phyloP scores from a whole-genome alignment of 1,140 invertebrate genomes.

The Pogonomyrmex californicus region DNA sequence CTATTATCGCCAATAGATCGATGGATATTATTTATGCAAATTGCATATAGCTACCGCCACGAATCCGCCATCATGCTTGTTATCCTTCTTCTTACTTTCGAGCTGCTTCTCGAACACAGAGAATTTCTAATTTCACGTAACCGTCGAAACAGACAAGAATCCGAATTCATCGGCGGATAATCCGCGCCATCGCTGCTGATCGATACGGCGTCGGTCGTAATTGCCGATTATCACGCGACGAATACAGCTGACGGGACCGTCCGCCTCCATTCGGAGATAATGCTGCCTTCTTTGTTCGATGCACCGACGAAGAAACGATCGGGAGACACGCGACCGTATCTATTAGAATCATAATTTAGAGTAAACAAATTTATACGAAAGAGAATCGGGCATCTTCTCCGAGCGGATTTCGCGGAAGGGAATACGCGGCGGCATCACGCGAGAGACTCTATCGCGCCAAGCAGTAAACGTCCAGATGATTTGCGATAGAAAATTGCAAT shows the following conservation, averaged over 20 bases:
- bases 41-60: conserved; percentile 3
- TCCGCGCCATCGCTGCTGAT: conserved; percentile 48
- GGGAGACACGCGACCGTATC: conserved; percentile 56
- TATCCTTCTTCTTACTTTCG: not conserved
- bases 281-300: conserved; percentile 22
- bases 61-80: not conserved
- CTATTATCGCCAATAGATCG: conserved; percentile 31
- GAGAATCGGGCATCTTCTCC: conserved; percentile 8
- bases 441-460: conserved; percentile 23
- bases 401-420: conserved; percentile 42
- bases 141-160: not conserved
- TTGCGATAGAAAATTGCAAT: conserved; percentile 56
- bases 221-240: conserved; percentile 67
- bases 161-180: conserved; percentile 15
- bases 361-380: conserved; percentile 62
- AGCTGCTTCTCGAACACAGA: not conserved
- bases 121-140: conserved; percentile 60
- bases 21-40: conserved; percentile 62
- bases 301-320: conserved; percentile 36
- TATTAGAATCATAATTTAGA: conserved; percentile 48
- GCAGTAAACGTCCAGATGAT: conserved; percentile 51
- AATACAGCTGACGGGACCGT: conserved; percentile 55
- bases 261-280: conserved; percentile 42
- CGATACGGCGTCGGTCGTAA: conserved; percentile 31
- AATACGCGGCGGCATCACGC: conserved; percentile 43